Conservation (phyloP, 1,140 invertebrate genomes). For the Drosophila sechellia region DNA sequence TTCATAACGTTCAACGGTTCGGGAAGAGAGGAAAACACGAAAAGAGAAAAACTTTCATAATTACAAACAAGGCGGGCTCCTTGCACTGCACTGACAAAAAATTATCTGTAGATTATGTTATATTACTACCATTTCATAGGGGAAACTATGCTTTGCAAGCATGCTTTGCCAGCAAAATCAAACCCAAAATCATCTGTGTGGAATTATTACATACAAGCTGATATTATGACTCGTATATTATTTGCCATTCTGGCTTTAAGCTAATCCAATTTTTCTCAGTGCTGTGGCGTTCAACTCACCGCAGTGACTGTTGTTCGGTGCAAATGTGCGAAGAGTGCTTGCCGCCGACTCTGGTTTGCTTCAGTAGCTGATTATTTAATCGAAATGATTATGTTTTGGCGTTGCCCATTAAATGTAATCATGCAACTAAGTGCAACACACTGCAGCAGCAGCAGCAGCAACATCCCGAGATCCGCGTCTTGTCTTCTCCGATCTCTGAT, state of each 20-base stretch:
- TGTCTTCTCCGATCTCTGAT: constrained; percentile 51
- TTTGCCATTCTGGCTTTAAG: no score
- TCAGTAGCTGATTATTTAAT: constrained; percentile 78
- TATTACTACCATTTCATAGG: no score
- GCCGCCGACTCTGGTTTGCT: constrained; percentile 38
- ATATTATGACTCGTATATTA: no score
- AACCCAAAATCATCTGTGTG: no score
- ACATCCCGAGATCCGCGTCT: constrained; percentile 20
- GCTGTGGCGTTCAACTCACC: constrained; percentile 1
- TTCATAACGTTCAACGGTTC: constrained; percentile 67
- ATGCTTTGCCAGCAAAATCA: no score
- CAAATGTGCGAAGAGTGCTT: constrained; percentile 66
- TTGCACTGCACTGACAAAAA: constrained; percentile 20
- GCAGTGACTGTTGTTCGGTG: constrained; percentile 35
- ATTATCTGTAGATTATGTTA: neutral
- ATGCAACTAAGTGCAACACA: constrained; percentile 54
- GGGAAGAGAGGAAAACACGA: constrained; percentile 17
- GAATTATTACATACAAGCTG: no score
- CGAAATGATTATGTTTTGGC: constrained; percentile 78
- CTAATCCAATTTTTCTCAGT: constrained; percentile 8
- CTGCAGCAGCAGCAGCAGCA: constrained; percentile 7
- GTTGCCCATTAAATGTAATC: constrained; percentile 74
- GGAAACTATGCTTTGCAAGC: no score
- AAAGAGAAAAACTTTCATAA: constrained; percentile 75
- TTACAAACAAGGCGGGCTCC: constrained; percentile 59